A percentile compares a stretch with the other conserved stretches of the same genome.
Conservation (phyloP, 2,113 vertebrate species). For the Ahaetulla prasina region DNA sequence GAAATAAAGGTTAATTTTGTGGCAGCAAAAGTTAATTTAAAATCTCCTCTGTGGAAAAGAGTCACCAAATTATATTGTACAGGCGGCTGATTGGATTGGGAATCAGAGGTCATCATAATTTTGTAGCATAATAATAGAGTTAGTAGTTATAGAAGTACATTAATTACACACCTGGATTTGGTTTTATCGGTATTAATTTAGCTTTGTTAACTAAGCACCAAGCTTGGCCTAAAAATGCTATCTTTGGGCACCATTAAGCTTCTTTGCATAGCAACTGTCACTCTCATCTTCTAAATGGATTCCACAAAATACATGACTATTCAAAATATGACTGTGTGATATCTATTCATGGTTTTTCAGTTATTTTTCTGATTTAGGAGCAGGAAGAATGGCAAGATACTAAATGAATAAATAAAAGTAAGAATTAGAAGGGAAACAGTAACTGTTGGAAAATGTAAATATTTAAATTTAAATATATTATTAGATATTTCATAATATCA, state of each 20-base stretch:
- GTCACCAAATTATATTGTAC: background rate
- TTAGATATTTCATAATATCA: background rate
- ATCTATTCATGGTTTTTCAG: background rate
- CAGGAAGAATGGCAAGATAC: background rate
- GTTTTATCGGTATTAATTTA: background rate
- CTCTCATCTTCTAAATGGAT: background rate
- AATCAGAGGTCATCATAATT: constrained; percentile 10
- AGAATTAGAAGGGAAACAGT: background rate
- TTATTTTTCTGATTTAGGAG: background rate
- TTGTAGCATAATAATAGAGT: background rate
- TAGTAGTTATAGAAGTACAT: background rate
- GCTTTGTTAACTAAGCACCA: background rate
- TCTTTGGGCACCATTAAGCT: background rate
- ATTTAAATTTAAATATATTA: background rate
- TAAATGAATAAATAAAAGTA: background rate
- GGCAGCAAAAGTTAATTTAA: constrained; percentile 8
- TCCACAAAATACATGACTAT: background rate
- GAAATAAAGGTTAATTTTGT: constrained; percentile 20
- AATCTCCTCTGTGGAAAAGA: constrained; percentile 5
- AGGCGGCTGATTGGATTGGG: background rate
- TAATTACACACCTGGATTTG: background rate
- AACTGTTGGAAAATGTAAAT: background rate
- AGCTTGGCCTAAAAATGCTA: background rate
- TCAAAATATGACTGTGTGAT: background rate
- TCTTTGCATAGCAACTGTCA: background rate